Base-by-base conservation (phyloP, 1,140 invertebrate genomes). In the Drosophila prosaltans region DNA sequence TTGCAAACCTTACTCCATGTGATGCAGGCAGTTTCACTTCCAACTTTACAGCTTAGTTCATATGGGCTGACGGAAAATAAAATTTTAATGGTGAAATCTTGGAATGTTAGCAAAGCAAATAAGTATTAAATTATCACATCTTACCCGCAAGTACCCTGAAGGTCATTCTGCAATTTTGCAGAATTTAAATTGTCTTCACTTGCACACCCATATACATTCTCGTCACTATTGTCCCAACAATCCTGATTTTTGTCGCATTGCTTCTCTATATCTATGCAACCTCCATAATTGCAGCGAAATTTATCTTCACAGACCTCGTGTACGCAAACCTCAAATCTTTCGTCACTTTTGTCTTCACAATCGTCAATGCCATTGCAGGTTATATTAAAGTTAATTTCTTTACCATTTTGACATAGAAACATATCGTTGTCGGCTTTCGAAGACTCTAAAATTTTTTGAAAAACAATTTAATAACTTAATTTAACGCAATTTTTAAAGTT, bases 291-390 rank as follows among this genome's bases (percentile, higher is more conserved):
- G 41, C 77, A 81, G 0, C 64, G 69, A 45, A 62, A 80, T 0
- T 60, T 21, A 0, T 21, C 24, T 4, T 61, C 21, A n/a, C 79
- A 81, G 0, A 1, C 26, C 1, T 10, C 28, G 0, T 32, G 16
- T 28, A 57, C 66, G 7, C 77, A 81, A 2, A 57, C 2, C 5
- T n/a, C 36, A 7, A 80, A 81, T 1, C 41, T 16, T 51, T 97
- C 96, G 91, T 97, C 96, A 2, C 95, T 96, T 32, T 93, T 93
- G 78, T 96, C 95, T 0, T 90, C 32, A 81, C 96, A 96, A 63
- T 97, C 93, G 32, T 90, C 83, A 1, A 91, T 74, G 16, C 78
- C 80, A 59, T 82, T 32, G 21, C 80, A 82, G 11, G 40, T 51
- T 3, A 39, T 3, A 9, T n/a, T 9, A 0, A 0, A 1, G 21